Base-by-base conservation (phyloP, 2,113 vertebrate species). In the Talpa occidentalis region DNA sequence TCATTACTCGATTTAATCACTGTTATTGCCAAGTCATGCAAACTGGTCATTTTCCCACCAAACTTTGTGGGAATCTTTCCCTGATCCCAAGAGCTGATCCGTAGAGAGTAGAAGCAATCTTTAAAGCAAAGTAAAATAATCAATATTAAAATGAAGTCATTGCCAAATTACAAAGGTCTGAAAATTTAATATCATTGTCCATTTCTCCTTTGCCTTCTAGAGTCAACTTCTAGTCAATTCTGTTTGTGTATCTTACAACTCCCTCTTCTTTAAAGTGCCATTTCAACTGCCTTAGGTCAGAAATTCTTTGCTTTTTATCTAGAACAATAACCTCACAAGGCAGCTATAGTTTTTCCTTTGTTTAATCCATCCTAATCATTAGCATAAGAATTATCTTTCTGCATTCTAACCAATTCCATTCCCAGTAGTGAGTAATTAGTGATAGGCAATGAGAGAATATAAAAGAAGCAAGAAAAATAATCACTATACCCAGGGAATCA, bases 1-100 rank as follows among this genome's bases (percentile, higher is more conserved):
- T 79, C n/a, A 30, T 96, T 90, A 90, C 32, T 91, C 60, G 49
- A 78, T 81, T 78, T 94, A 94, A 95, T 95, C 59, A 91, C 66
- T 92, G 91, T 64, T 90, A 88, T 85, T 92, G 66, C 66, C 62
- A 81, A 22, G 37, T 88, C 66, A 72, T 86, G 30, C 59, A 92
- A 92, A 81, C 81, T 94, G 78, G 83, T 77, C 62, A 87, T 60
- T 92, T 90, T 95, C 93, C 95, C 85, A 88, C 74, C 37, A 10
- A 16, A 49, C 6, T 73, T 85, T 89, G 82, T 96, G 95, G 77
- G 91, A 97, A 78, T 42, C 16, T 88, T 90, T 66, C 52, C 69
- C 78, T 78, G 62, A 59, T 93, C 30, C 37, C n/a, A n/a, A 54
- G 47, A 78, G 26, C 28, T 73, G 66, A 52, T 16, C 44, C 40